Base-by-base conservation (phyloP, 1,140 invertebrate species). In the Copidosoma floridanum region DNA sequence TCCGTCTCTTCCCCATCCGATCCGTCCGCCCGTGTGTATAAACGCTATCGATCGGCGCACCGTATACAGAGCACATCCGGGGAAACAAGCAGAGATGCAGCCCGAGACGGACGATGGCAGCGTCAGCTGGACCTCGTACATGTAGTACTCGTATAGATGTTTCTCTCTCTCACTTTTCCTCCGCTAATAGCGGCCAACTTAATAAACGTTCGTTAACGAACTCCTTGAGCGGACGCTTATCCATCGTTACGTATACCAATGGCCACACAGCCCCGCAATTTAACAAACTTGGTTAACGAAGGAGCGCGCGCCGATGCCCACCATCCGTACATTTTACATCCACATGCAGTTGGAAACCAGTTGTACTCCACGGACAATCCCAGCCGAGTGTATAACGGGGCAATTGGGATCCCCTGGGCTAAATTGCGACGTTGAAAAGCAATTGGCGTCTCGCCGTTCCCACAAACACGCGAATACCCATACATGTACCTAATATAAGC, bases 161-260 rank as follows among this genome's bases (percentile, higher is more conserved):
- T n/a, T n/a, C n/a, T n/a, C n/a, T n/a, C n/a, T n/a, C n/a, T n/a
- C n/a, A n/a, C n/a, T n/a, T n/a, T n/a, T n/a, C 44, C 18, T 24
- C 52, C 35, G 52, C 69, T 2, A 5, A n/a, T 65, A n/a, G 14
- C 20, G 32, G 18, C 65, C 38, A 29, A 56, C 60, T 61, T 55
- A 56, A 61, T 61, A 56, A 61, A 61, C 53, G 53, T 41, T 56
- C 46, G 60, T 56, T 61, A 51, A 29, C 20, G 53, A 61, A 61
- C 50, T 61, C 54, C 52, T 46, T 46, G 41, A 52, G 24, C 41
- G 35, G 38, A 24, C 48, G 38, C 26, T 44, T 37, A 37, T 57
- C 11, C 54, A n/a, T n/a, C n/a, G n/a, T n/a, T n/a, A n/a, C n/a
- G n/a, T n/a, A n/a, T n/a, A n/a, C n/a, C n/a, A n/a, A n/a, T n/a